phyloP scores from a whole-genome alignment of 2,113 vertebrate species.

The Nycticryphes semicollaris region DNA sequence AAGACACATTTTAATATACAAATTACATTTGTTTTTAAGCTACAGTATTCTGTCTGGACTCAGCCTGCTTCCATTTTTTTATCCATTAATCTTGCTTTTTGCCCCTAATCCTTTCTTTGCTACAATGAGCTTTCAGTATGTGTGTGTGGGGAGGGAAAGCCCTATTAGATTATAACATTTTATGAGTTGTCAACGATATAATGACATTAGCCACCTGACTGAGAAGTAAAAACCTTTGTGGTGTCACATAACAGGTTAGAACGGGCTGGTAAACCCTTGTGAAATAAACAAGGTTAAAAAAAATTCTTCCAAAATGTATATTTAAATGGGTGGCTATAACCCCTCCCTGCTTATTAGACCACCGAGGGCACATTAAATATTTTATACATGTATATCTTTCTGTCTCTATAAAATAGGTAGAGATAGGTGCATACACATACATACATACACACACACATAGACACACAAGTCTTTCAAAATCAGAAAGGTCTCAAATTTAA shows the following conservation, averaged over 20 bases:
- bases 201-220: constrained; percentile 74
- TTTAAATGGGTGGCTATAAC: constrained; percentile 36
- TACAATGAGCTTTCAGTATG: constrained; percentile 28
- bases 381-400: not conserved
- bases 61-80: constrained; percentile 26
- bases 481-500: constrained; percentile 82
- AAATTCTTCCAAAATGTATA: not conserved
- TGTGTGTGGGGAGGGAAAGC: constrained; percentile 28
- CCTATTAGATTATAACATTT: constrained; percentile 75
- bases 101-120: constrained; percentile 33
- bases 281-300: constrained; percentile 62
- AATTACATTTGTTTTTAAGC: constrained; percentile 53
- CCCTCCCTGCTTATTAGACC: constrained; percentile 72
- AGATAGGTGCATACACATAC: not conserved
- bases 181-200: constrained; percentile 73
- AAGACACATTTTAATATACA: constrained; percentile 36
- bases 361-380: constrained; percentile 60
- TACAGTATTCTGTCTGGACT: constrained; percentile 4
- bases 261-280: constrained; percentile 59
- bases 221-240: constrained; percentile 69
- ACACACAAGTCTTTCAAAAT: constrained; percentile 73
- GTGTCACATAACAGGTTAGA: constrained; percentile 71
- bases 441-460: not conserved
- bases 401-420: constrained; percentile 32
- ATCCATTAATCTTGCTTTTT: constrained; percentile 48